Base-by-base conservation (phyloP, 2,888 invertebrate species). In the Xestobium rufovillosum region DNA sequence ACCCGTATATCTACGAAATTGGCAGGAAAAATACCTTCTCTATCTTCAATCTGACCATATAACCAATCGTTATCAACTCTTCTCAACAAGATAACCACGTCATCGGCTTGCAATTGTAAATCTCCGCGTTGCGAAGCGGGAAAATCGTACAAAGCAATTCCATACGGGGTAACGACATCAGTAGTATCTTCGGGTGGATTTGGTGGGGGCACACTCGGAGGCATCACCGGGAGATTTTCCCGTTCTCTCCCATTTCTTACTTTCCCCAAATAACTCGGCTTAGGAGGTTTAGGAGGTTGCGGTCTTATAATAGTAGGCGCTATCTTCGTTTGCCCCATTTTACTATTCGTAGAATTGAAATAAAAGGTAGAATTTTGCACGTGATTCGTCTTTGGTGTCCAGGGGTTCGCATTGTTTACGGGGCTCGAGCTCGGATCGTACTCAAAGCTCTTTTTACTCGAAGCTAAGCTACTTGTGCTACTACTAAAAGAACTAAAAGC, bases 391-490 rank as follows among this genome's bases (percentile, higher is more conserved):
- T 19, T 28, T 31, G 16, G 31, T 32, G 26, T 31, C 37, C 16
- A 41, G 28, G 6, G 39, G 11, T 19, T 19, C 6, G 6, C n/a
- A n/a, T n/a, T 38, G 71, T 68, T 11, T 71, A 49, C 30, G 63
- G 52, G 11, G 6, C 6, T 8, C n/a, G 66, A 61, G n/a, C 61
- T 51, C 6, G 64, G 60, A 3, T 78, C 68, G 51, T 78, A 77
- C 57, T 84, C 83, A 59, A 83, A 84, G 59, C 87, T 86, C 66
- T 86, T 87, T 61, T 88, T 87, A 57, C 87, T 87, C 3, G 84
- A 61, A 27, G 66, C 62, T 44, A 75, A 67, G 53, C 74, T 75
- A 52, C 70, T 74, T 50, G 70, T 60, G 45, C 62, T 60, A 48
- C 63, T 64, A 37, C 61, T 65, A 41, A 59, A 61, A 9, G 63